phyloP scores from a whole-genome alignment of 2,888 invertebrate genomes.

The Augiades crinisus region DNA sequence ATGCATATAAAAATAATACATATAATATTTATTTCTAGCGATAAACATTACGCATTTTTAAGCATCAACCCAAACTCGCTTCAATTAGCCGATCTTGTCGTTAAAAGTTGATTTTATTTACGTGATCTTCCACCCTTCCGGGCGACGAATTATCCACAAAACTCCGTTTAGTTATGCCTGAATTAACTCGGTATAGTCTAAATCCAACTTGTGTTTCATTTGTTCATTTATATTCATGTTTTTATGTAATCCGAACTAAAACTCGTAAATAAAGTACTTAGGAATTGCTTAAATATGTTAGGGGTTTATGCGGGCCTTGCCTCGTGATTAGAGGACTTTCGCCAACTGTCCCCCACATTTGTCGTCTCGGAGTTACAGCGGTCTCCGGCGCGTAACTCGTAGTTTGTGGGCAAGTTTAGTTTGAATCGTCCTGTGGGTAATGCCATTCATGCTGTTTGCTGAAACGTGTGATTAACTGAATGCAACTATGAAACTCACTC shows the following conservation, averaged over 20 bases:
- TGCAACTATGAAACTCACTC: no score
- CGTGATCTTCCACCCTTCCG: no score
- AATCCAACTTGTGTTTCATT: no score
- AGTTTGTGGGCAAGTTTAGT: conserved; percentile 28
- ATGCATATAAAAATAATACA: no score
- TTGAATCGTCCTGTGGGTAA: not conserved
- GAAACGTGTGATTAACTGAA: not conserved
- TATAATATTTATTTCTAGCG: no score
- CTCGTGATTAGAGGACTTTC: conserved; percentile 46
- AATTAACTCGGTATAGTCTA: no score
- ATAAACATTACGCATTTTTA: no score
- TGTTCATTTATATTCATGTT: not conserved
- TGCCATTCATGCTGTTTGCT: not conserved
- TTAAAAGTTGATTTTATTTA: no score
- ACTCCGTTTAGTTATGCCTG: no score
- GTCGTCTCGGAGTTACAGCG: conserved; percentile 32
- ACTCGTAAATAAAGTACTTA: not conserved
- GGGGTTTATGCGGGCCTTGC: conserved; percentile 27
- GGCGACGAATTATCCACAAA: no score
- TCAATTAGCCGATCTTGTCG: no score
- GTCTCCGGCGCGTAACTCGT: conserved; percentile 29
- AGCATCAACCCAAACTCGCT: no score
- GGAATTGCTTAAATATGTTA: not conserved
- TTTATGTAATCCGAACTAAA: not conserved
- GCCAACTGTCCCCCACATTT: conserved; percentile 44